Base-by-base conservation (phyloP, 2,113 vertebrate genomes). In the Psettodes erumei region DNA sequence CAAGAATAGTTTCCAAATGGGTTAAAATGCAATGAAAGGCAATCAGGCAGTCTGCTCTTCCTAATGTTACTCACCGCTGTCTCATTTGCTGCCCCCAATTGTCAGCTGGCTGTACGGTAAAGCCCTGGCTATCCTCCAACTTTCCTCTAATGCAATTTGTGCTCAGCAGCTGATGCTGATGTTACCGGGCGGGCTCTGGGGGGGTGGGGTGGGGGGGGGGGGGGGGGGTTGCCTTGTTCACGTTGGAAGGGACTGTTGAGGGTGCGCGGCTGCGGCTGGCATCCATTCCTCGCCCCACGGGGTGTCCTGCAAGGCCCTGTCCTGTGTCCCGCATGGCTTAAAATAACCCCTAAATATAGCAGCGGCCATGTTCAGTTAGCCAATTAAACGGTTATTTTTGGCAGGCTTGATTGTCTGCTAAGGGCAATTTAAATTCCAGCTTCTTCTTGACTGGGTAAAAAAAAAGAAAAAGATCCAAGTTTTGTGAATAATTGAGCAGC, bases 261-360 rank as follows among this genome's bases (percentile, higher is more conserved):
- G 72, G 70, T 74, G 60, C n/a, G 28, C 56, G 66, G 82, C 68
- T 63, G 79, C 5, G 42, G 65, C 75, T 89, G 84, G 71, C 72
- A 86, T 89, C 70, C 77, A 83, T 82, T 71, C 68, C 79, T 69
- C 12, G 27, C 38, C 68, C 61, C 61, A 63, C 50, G 37, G 48
- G 54, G 73, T 72, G 68, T 83, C 71, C 82, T 77, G 77, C 33
- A 67, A 75, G 78, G 75, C 68, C 56, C 70, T 74, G 71, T 85
- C 80, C 74, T 89, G 8, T 76, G 38, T 63, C 61, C 68, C 32
- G 5, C 27, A 25, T 55, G 66, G 75, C 89, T 90, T 90, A 84
- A 91, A 92, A 92, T 93, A 92, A 71, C 85, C 74, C 65, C 77
- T 83, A 87, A 78, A 89, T 91, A 88, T 91, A 91, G 81, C 43